Evolutionary conservation across 2,113 vertebrate genomes (phyloP), one percentile per base, ranked within the genome.

Genomic region (Eurystomus gularis): DNA sequence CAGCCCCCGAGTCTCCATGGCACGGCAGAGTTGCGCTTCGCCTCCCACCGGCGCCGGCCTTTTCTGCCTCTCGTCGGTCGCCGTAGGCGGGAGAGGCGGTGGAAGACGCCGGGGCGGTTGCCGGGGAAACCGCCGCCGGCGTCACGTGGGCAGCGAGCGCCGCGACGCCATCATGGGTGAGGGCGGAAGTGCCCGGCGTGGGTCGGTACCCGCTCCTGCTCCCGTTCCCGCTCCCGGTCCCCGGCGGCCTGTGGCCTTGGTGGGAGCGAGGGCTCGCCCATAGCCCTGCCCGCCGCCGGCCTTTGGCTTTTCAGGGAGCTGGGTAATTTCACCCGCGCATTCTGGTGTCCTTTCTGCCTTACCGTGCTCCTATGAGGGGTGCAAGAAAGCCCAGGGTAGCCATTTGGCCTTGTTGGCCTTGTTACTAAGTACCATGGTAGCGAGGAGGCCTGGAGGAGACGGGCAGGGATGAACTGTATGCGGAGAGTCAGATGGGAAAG

Each of bases 301-400:
- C 17, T 42, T 31, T 31, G 0, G 0, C 31, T 73, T 39, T n/a
- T 17, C 28, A 3, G 42, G 48, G 10, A 48, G 19, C 19, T 15
- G 35, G 18, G 39, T 49, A 5, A 3, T 28, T 39, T 54, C 44
- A 2, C 42, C 16, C 17, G 6, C 26, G 54, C 42, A 7, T 46
- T 35, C 9, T 8, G 5, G 35, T 11, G 37, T 9, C 24, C 7
- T 64, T 76, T 49, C 4, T 2, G 57, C 25, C 28, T 42, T n/a
- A 4, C 33, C 6, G 0, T 0, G 0, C 17, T 23, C 10, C 33
- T 35, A 0, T 10, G 11, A 51, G 24, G 40, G 29, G 8, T 3
- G 5, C 5, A 28, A 7, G 26, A 42, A 70, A 52, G 42, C 4
- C 7, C 44, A 31, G n/a, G 7, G 20, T 29, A 48, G 19, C 31